Conservation (phyloP, 1,140 invertebrate genomes). For the Drosophila virilis region DNA sequence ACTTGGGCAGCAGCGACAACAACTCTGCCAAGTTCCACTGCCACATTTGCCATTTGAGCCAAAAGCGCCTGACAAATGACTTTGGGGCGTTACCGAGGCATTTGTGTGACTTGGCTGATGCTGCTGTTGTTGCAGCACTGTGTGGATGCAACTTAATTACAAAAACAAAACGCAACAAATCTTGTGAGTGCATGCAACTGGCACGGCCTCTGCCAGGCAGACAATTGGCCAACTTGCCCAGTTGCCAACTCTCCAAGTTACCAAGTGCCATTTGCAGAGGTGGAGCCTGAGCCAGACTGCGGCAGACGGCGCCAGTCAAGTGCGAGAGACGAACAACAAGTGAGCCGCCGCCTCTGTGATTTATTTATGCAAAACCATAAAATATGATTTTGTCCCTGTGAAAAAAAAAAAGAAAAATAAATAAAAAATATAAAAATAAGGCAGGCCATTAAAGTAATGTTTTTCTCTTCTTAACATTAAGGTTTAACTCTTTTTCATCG, state of each 20-base stretch:
- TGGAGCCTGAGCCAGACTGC: conserved; percentile 13
- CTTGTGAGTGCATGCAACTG: conserved; percentile 48
- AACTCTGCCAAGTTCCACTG: conserved; percentile 30
- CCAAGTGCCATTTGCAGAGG: conserved; percentile 26
- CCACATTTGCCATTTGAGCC: conserved; percentile 32
- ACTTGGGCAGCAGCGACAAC: conserved; percentile 37
- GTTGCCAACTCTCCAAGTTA: conserved; percentile 6
- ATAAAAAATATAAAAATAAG: conserved; percentile 25
- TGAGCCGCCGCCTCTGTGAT: conserved; percentile 56
- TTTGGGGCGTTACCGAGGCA: conserved; percentile 48
- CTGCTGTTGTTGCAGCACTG: conserved; percentile 18
- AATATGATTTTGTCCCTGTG: conserved; percentile 71
- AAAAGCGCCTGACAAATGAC: conserved; percentile 54
- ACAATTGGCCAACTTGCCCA: conserved; percentile 69
- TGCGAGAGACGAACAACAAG: conserved; percentile 54
- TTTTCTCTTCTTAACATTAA: not conserved
- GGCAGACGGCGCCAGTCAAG: conserved; percentile 62
- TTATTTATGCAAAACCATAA: conserved; percentile 77
- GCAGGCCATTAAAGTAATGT: conserved; percentile 46
- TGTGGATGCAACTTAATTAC: conserved; percentile 78
- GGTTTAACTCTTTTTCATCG: not conserved
- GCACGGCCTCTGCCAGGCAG: conserved; percentile 54
- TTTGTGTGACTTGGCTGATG: conserved; percentile 31
- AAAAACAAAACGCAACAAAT: conserved; percentile 68
- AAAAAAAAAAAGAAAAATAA: not conserved